Evolutionary conservation across 1,140 invertebrate species (phyloP).

Genomic region (Ceratina australensis): DNA sequence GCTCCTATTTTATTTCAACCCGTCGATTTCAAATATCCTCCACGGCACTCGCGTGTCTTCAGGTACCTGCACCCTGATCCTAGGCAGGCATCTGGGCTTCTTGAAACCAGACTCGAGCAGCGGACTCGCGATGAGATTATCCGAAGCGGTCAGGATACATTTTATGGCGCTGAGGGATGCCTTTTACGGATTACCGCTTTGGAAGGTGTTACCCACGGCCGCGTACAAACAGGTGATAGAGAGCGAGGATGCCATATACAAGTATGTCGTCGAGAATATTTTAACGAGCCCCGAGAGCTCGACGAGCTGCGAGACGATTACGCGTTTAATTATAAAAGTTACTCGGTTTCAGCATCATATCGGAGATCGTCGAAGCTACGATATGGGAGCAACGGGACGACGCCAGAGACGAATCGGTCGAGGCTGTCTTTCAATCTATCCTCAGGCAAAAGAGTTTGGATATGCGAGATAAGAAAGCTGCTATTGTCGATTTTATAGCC

Average conservation of each 20-base stretch:
- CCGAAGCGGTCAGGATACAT: constrained; percentile 86
- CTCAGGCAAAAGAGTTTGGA: constrained; percentile 86
- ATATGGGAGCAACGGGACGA: constrained; percentile 78
- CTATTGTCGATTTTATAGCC: constrained; percentile 92
- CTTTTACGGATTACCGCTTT: constrained; percentile 90
- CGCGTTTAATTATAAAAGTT: neutral
- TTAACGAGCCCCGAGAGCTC: neutral
- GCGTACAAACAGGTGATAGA: constrained; percentile 86
- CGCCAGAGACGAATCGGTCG: constrained; percentile 80
- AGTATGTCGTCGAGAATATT: constrained; percentile 70
- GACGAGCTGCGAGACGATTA: neutral
- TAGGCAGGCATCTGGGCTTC: constrained; percentile 89
- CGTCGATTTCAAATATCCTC: too few species aligned
- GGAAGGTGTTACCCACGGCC: constrained; percentile 89
- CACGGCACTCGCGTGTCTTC: neutral
- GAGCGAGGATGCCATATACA: constrained; percentile 90
- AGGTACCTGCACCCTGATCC: constrained; percentile 88
- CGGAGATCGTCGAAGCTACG: constrained; percentile 87
- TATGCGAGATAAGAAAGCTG: constrained; percentile 89
- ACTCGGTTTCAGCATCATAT: constrained; percentile 83
- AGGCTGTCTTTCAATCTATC: constrained; percentile 88
- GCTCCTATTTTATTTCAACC: constrained; percentile 46
- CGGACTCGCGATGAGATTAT: constrained; percentile 79
- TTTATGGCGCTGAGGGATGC: constrained; percentile 89
- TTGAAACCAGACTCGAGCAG: constrained; percentile 82